phyloP scores from a whole-genome alignment of 2,113 vertebrate species.

The Tyrannus savana region DNA sequence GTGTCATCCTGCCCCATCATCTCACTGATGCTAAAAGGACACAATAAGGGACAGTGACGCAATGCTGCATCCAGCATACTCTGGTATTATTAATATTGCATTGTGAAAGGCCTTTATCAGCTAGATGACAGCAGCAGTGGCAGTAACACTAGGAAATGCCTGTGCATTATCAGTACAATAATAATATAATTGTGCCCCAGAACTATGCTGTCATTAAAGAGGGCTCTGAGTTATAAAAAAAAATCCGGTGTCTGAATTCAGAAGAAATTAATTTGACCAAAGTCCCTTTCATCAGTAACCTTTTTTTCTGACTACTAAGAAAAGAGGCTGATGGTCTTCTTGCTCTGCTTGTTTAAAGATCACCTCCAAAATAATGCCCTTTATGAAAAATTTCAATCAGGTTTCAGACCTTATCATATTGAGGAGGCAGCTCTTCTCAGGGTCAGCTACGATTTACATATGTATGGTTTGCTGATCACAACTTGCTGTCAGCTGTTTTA shows the following conservation, averaged over 20 bases:
- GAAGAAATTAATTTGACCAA: slow-evolving; percentile 1
- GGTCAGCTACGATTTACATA: slow-evolving; percentile 59
- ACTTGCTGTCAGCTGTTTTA: slow-evolving; percentile 62
- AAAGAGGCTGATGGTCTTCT: slow-evolving; percentile 13
- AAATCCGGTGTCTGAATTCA: neutral
- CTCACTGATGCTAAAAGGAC: neutral
- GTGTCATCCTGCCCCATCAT: neutral
- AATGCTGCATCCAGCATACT: neutral
- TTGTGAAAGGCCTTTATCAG: slow-evolving; percentile 8
- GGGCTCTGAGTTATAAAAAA: neutral
- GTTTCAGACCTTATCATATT: slow-evolving; percentile 56
- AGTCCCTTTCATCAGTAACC: neutral
- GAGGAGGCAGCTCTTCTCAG: slow-evolving; percentile 57
- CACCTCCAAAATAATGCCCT: slow-evolving; percentile 59
- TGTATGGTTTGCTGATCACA: slow-evolving; percentile 17
- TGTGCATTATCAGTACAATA: neutral
- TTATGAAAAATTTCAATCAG: slow-evolving; percentile 61
- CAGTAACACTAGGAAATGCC: neutral
- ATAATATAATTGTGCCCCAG: slow-evolving; percentile 2
- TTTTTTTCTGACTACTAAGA: neutral
- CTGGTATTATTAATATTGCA: neutral
- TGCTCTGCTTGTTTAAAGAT: slow-evolving; percentile 37
- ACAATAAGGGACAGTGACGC: neutral
- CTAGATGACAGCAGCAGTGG: neutral
- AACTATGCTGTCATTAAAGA: neutral